Percentiles rank a stretch among this genome's conserved stretches.
phyloP scores from a whole-genome alignment of 2,113 vertebrate genomes.

The Rousettus leschenaultii region DNA sequence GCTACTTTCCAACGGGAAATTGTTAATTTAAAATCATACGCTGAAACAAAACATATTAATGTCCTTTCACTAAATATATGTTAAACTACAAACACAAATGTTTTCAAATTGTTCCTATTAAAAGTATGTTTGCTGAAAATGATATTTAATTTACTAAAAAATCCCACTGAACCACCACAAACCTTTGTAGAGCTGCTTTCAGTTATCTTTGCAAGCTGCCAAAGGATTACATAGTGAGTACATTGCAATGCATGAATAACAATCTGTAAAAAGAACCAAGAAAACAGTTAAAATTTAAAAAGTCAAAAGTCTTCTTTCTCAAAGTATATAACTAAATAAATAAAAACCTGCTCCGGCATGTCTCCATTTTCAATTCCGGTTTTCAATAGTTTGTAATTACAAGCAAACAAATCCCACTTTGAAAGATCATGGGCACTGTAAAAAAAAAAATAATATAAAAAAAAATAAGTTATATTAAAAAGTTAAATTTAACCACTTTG shows the following conservation, averaged over 20 bases:
- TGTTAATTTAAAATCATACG: constrained; percentile 24
- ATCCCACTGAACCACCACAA: constrained; percentile 39
- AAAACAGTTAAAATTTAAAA: constrained; percentile 56
- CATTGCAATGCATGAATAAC: constrained; percentile 98
- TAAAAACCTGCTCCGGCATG: constrained; percentile 97
- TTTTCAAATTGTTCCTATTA: not conserved
- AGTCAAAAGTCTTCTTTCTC: constrained; percentile 21
- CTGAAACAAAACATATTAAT: not conserved
- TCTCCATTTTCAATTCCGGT: constrained; percentile 99
- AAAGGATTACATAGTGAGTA: constrained; percentile 98
- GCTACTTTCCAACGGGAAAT: not conserved
- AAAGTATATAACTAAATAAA: constrained; percentile 64
- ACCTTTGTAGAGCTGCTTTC: constrained; percentile 97
- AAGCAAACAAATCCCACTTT: constrained; percentile 98
- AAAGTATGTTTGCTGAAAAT: constrained; percentile 6
- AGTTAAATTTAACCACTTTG: not conserved
- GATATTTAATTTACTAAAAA: not conserved
- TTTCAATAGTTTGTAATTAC: constrained; percentile 98
- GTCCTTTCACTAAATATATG: not conserved
- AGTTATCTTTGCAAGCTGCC: constrained; percentile 96
- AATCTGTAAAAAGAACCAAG: constrained; percentile 86
- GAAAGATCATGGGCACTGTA: constrained; percentile 97
- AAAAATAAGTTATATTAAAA: constrained; percentile 41
- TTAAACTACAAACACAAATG: not conserved
- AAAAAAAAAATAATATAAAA: not conserved